Evolutionary conservation across 2,113 vertebrate species (phyloP), one percentile per base, ranked within the genome.

Genomic region (Microcebus jonahi): DNA sequence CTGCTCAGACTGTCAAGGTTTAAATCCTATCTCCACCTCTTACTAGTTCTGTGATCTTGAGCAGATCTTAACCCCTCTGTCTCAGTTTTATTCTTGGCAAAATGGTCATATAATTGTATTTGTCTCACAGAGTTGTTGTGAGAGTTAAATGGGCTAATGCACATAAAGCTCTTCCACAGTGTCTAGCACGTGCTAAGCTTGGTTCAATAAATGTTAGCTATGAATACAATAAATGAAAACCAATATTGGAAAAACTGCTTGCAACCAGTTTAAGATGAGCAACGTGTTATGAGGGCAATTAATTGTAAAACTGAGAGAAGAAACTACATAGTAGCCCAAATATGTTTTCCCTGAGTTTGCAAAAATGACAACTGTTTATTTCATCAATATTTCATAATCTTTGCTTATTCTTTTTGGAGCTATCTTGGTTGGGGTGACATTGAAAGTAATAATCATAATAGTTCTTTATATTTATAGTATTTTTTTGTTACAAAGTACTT

Each of bases 151-250:
- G 70, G 73, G 39, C 23, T 77, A 83, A 91, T 31, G 20, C 34
- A 79, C n/a, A 70, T 23, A 59, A 68, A 88, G 6, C 12, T 97
- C 21, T 94, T 84, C 29, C 68, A 87, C 3, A 82, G 27, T 68
- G 8, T 82, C 77, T 34, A 2, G 48, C 20, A 89, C 15, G 48
- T 67, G 73, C 73, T 86, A 71, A 76, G 27, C 53, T 94, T 79
- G 45, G n/a, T 25, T 93, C 50, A 82, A 88, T 88, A 95, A 90
- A 85, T 77, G 31, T 88, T 95, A 88, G 27, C 18, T 88, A 48
- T 68, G 86, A 81, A 67, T 68, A 70, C 27, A 61, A 76, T 42
- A 65, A 29, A 68, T 75, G 31, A 79, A 53, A 86, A 48, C 36
- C 29, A 92, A 73, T 55, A 57, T 31, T 59, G 1, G 80, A 90